These are phyloP conservation scores for Alces alces DNA, from an alignment of 2,113 vertebrate genomes.

Conservation along the genomic window DNA sequence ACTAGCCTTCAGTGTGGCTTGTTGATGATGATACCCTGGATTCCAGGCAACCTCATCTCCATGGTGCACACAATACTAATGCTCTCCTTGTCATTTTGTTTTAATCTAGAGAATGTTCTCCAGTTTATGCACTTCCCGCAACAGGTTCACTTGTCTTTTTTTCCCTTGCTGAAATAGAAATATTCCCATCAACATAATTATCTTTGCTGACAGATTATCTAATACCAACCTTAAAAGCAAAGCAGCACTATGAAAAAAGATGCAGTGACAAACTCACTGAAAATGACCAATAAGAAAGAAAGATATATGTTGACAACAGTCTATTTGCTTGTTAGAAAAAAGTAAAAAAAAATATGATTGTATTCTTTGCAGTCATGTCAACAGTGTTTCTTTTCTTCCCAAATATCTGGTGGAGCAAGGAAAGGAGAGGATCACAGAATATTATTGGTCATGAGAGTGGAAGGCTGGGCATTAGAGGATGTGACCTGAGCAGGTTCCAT, in stretches of 20 bases:
- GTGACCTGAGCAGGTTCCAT: rapidly evolving
- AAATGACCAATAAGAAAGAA: background rate
- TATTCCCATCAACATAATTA: background rate
- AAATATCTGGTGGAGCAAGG: background rate
- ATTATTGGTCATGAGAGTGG: background rate
- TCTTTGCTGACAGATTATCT: background rate
- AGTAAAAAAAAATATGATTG: background rate
- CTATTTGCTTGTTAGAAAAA: background rate
- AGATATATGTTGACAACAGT: background rate
- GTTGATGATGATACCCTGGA: background rate
- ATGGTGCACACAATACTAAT: background rate
- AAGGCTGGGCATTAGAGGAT: background rate
- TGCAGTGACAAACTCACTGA: background rate
- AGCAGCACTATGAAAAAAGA: background rate
- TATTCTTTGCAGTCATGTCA: background rate
- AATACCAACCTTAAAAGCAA: background rate
- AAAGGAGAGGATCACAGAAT: background rate
- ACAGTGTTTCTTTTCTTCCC: background rate
- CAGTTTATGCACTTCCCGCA: background rate
- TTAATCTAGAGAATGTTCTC: background rate
- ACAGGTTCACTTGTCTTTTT: background rate
- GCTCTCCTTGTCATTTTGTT: background rate
- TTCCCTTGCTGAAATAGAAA: background rate
- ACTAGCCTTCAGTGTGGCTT: background rate
- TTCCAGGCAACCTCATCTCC: background rate